A percentile compares a stretch with the other conserved stretches of the same genome.
Evolutionary conservation across 2,113 vertebrate species (phyloP).

Genomic region (Hiodon tergisus): DNA sequence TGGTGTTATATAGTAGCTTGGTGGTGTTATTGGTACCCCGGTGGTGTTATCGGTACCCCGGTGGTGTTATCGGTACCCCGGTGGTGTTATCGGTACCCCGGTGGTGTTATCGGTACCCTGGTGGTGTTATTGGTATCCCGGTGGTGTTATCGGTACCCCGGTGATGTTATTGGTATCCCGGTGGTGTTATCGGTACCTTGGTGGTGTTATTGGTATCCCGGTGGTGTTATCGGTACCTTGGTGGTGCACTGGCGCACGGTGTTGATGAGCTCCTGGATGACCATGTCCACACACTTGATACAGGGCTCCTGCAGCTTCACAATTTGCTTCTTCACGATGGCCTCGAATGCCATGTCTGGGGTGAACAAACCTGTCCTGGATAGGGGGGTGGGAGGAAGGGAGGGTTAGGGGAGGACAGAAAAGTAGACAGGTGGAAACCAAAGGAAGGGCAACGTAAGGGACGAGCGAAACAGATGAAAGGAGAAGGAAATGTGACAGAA

Average conservation of each 20-base stretch:
- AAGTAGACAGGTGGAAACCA: background rate
- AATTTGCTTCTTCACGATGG: slow-evolving; percentile 91
- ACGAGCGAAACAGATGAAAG: slow-evolving; percentile 2
- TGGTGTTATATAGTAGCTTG: slow-evolving; percentile 63
- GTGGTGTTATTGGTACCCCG: slow-evolving; percentile 42
- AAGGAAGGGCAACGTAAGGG: slow-evolving; percentile 5
- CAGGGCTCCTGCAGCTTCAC: slow-evolving; percentile 82
- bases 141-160: background rate
- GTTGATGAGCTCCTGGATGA: slow-evolving; percentile 80
- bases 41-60: no score
- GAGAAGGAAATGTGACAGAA: background rate
- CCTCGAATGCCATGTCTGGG: slow-evolving; percentile 88
- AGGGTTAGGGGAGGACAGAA: slow-evolving; percentile 13
- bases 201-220: background rate
- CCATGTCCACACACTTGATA: slow-evolving; percentile 83
- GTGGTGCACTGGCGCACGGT: slow-evolving; percentile 81
- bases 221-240: slow-evolving; percentile 64
- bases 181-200: background rate
- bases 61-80: no score
- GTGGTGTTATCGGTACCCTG: no score
- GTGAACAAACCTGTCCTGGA: slow-evolving; percentile 89
- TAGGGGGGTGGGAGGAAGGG: slow-evolving; percentile 16
- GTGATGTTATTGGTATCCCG: background rate
- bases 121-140: background rate
- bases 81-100: no score